Evolutionary conservation across 1,140 invertebrate genomes (phyloP).

Genomic region (Atta colombica): DNA sequence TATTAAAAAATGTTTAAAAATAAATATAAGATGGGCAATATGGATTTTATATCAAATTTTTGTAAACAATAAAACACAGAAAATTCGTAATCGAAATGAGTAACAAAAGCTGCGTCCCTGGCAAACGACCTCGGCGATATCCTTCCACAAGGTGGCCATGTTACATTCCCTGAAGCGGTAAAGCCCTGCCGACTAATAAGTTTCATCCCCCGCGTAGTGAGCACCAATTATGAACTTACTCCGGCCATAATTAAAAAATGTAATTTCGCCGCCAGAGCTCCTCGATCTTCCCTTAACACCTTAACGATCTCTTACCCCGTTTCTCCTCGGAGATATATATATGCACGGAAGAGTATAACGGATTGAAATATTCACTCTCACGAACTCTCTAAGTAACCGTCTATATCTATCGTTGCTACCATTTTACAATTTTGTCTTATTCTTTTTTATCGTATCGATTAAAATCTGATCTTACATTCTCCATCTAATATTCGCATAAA

Average conservation of each 20-base stretch:
- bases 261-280: constrained; percentile 79
- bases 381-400: neutral
- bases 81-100: no score
- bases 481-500: neutral
- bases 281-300: constrained; percentile 69
- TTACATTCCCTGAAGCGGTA: constrained; percentile 78
- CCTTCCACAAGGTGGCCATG: constrained; percentile 78
- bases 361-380: constrained; percentile 57
- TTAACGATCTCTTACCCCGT: constrained; percentile 74
- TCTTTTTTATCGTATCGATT: neutral
- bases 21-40: no score
- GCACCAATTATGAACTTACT: constrained; percentile 86
- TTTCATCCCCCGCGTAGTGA: constrained; percentile 86
- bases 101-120: constrained; percentile 74
- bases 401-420: constrained; percentile 8
- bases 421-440: constrained; percentile 20
- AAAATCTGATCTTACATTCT: neutral
- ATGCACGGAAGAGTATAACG: constrained; percentile 40
- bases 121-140: constrained; percentile 65
- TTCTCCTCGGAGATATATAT: constrained; percentile 52
- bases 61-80: neutral
- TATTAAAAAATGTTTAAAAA: neutral
- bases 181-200: constrained; percentile 84
- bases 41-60: neutral
- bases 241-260: constrained; percentile 84